A percentile compares a stretch with the other conserved stretches of the same genome.
These are phyloP conservation scores for Callinectes sapidus DNA, from an alignment of 2,888 invertebrate species.

Conservation along the genomic window DNA sequence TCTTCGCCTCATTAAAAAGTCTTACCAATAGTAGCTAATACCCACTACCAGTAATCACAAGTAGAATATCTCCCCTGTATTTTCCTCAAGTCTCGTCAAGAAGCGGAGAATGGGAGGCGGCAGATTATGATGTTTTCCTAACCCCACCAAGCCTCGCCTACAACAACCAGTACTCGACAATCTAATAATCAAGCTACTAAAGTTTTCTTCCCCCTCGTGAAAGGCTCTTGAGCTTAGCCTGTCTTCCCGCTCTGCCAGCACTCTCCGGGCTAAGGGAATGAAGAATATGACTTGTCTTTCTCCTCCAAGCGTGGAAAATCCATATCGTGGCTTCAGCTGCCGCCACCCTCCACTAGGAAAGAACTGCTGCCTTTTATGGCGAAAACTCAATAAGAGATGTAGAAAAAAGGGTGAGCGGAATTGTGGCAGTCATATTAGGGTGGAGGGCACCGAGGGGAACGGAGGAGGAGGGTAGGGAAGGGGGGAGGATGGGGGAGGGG, in stretches of 20 bases:
- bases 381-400: slow-evolving; percentile 13
- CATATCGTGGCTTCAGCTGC: slow-evolving; percentile 2
- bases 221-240: neutral
- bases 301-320: neutral
- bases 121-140: too few species aligned
- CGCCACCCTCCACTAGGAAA: neutral
- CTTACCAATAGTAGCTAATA: too few species aligned
- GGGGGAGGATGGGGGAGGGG: neutral
- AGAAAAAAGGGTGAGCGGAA: neutral
- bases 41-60: too few species aligned
- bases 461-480: too few species aligned
- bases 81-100: too few species aligned
- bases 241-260: neutral
- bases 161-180: neutral
- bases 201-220: neutral
- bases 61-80: too few species aligned
- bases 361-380: neutral
- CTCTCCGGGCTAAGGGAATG: neutral
- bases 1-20: too few species aligned
- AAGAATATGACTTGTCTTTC: neutral
- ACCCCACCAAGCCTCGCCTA: too few species aligned
- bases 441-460: too few species aligned
- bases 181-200: neutral
- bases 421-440: neutral
- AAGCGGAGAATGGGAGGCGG: too few species aligned